Conservation (phyloP, 1,140 invertebrate species). For the Drosophila nasuta region DNA sequence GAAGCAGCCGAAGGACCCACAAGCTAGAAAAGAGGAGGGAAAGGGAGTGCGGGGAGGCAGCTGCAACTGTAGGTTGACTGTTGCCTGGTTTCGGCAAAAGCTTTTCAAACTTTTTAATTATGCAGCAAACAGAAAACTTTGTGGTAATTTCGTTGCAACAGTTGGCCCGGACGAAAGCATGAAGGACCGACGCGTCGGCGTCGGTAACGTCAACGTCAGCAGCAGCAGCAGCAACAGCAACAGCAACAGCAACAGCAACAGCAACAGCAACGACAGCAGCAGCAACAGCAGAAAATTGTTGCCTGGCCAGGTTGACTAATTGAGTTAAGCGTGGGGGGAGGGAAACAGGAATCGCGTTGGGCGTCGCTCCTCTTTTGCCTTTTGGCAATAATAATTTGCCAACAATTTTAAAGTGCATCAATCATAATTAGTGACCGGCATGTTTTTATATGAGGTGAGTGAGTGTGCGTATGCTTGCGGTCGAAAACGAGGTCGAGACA, state of each 20-base stretch:
- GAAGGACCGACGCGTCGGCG: slow-evolving; percentile 43
- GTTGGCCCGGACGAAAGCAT: slow-evolving; percentile 64
- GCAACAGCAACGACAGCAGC: slow-evolving; percentile 25
- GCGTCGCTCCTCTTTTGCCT: slow-evolving; percentile 37
- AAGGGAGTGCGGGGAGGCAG: neutral
- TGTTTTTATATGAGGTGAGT: slow-evolving; percentile 43
- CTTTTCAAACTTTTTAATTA: slow-evolving; percentile 83
- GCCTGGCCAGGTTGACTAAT: slow-evolving; percentile 72
- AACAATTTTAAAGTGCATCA: slow-evolving; percentile 82
- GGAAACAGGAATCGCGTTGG: slow-evolving; percentile 28
- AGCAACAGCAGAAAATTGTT: slow-evolving; percentile 55
- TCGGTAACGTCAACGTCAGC: slow-evolving; percentile 55
- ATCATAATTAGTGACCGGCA: slow-evolving; percentile 77
- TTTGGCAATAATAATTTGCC: slow-evolving; percentile 79
- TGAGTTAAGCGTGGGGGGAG: slow-evolving; percentile 65
- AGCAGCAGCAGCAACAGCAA: slow-evolving; percentile 36
- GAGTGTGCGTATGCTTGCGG: slow-evolving; percentile 8
- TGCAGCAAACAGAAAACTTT: slow-evolving; percentile 83
- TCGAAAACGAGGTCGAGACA: slow-evolving; percentile 35
- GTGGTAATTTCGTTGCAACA: slow-evolving; percentile 82
- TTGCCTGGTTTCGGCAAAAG: slow-evolving; percentile 80
- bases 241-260: slow-evolving; percentile 23
- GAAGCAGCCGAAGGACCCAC: slow-evolving; percentile 3
- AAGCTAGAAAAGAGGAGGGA: neutral
- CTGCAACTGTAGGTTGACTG: slow-evolving; percentile 38